Percentiles rank a stretch among this genome's conserved stretches.
These are phyloP conservation scores for Phoeniculus purpureus DNA, from an alignment of 2,797 vertebrate species.

Conservation along the genomic window DNA sequence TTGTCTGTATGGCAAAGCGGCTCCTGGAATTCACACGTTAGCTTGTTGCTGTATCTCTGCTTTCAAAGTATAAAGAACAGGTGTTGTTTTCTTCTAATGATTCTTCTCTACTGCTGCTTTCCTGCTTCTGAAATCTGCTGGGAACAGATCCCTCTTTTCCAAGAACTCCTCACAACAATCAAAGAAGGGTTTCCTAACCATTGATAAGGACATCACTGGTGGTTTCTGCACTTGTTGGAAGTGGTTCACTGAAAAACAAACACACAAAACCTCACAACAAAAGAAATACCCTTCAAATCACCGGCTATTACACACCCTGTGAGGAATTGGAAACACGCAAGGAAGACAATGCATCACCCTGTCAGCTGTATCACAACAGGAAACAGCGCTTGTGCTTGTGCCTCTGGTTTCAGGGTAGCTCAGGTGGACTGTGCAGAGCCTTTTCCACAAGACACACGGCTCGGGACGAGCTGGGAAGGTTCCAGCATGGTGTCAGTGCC, in stretches of 20 bases:
- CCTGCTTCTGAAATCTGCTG: background rate
- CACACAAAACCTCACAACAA: background rate
- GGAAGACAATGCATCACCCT: background rate
- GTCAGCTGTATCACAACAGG: background rate
- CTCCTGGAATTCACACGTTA: background rate
- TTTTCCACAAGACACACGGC: background rate
- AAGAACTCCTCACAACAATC: background rate
- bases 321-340: background rate
- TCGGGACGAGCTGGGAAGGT: background rate
- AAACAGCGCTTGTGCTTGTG: background rate
- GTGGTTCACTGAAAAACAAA: background rate
- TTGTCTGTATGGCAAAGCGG: background rate
- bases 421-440: background rate
- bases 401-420: background rate
- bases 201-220: background rate
- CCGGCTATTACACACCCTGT: background rate
- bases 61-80: background rate
- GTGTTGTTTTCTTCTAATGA: background rate
- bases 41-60: background rate
- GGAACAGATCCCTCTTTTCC: background rate
- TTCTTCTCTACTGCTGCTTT: background rate
- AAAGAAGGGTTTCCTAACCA: background rate
- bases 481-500: background rate
- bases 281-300: background rate
- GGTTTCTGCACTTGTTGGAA: background rate